phyloP scores from a whole-genome alignment of 2,888 invertebrate species.

The Tholera decimalis region DNA sequence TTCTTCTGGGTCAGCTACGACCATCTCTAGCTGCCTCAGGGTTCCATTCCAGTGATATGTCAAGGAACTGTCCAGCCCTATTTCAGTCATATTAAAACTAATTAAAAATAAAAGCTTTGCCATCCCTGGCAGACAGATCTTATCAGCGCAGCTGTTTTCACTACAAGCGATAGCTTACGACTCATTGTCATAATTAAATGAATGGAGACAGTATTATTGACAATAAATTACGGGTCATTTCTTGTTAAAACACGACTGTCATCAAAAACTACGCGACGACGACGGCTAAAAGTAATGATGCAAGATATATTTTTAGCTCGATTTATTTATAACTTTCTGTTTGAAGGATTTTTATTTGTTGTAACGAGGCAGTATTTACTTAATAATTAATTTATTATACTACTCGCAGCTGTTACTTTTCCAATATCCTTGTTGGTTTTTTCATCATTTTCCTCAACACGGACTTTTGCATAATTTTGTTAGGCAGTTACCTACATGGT shows the following conservation, averaged over 20 bases:
- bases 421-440: not conserved
- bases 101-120: no score
- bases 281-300: slow-evolving; percentile 6
- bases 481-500: no score
- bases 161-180: slow-evolving; percentile 6
- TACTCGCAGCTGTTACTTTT: not conserved
- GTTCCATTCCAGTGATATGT: no score
- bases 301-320: not conserved
- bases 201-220: slow-evolving; percentile 12
- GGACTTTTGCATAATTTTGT: not conserved
- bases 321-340: slow-evolving; percentile 8
- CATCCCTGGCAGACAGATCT: not conserved
- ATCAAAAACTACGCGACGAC: not conserved
- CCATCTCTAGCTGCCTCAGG: no score
- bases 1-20: no score
- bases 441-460: slow-evolving; percentile 6
- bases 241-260: not conserved
- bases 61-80: no score
- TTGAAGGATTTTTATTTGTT: not conserved
- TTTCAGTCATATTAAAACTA: no score
- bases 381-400: not conserved
- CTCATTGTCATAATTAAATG: not conserved
- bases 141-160: slow-evolving; percentile 18
- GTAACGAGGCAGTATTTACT: not conserved
- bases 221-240: not conserved